phyloP scores from a whole-genome alignment of 2,888 invertebrate genomes.

The Altica lythri region DNA sequence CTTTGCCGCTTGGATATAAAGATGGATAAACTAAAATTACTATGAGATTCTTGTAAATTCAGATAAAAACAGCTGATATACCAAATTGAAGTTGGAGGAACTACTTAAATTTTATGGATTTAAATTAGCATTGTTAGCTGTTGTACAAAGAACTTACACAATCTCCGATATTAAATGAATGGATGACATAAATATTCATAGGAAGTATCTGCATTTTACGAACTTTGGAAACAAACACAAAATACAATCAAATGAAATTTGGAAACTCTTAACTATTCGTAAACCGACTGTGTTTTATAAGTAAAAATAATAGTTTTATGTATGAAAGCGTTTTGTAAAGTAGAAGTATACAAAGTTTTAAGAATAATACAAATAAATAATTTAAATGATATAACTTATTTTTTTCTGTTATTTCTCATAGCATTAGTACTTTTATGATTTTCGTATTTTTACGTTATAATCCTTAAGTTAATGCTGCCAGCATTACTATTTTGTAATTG shows the following conservation, averaged over 20 bases:
- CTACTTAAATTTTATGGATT: slow-evolving; percentile 25
- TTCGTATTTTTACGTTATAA: too few relatives aligned
- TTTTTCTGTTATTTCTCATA: too few relatives aligned
- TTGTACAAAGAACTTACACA: slow-evolving; percentile 9
- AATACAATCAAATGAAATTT: neutral
- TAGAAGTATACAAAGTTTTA: too few relatives aligned
- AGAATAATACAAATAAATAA: too few relatives aligned
- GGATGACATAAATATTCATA: slow-evolving; percentile 7
- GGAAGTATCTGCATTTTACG: neutral
- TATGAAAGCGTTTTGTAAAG: too few relatives aligned
- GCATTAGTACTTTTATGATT: too few relatives aligned
- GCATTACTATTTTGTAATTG: too few relatives aligned
- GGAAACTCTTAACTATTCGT: neutral
- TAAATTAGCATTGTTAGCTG: slow-evolving; percentile 19
- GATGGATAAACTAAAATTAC: slow-evolving; percentile 22
- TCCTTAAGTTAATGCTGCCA: too few relatives aligned
- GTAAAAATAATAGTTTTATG: too few relatives aligned
- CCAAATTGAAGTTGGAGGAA: slow-evolving; percentile 18
- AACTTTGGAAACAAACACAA: neutral
- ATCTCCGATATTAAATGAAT: slow-evolving; percentile 10
- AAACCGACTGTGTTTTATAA: neutral
- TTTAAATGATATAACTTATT: too few relatives aligned
- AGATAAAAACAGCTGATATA: slow-evolving; percentile 13
- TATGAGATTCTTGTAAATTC: slow-evolving; percentile 7
- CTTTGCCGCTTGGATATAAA: too few relatives aligned